Evolutionary conservation across 1,140 invertebrate species (phyloP).

Genomic region (Delia radicum): DNA sequence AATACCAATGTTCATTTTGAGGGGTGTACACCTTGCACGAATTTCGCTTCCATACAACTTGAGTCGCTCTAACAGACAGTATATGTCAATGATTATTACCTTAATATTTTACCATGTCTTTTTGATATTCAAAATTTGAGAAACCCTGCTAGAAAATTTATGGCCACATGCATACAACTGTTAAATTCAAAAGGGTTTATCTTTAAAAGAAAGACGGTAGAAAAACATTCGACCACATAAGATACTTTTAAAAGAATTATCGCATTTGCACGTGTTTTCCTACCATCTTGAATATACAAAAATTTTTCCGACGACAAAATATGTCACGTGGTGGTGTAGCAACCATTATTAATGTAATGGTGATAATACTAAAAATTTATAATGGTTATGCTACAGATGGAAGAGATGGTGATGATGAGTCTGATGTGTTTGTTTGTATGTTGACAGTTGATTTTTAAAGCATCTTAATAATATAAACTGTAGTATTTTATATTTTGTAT

Average conservation of each 20-base stretch:
- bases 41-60: no score
- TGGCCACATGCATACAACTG: neutral
- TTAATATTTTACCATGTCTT: no score
- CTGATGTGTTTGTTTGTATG: neutral
- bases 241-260: conserved; percentile 16
- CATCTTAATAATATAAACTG: neutral
- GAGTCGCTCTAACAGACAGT: no score
- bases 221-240: neutral
- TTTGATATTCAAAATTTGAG: no score
- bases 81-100: no score
- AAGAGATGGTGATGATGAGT: neutral
- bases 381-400: neutral
- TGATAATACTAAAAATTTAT: neutral
- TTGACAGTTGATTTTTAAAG: neutral
- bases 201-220: neutral
- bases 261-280: conserved; percentile 23
- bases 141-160: no score
- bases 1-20: no score
- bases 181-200: neutral
- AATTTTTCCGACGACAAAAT: neutral
- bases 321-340: conserved; percentile 11
- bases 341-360: conserved; percentile 19
- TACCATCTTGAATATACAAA: conserved; percentile 11
- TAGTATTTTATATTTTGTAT: neutral
- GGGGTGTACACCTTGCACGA: no score